Conservation (phyloP, 2,113 vertebrate genomes). For the Gorsachius goisagi region DNA sequence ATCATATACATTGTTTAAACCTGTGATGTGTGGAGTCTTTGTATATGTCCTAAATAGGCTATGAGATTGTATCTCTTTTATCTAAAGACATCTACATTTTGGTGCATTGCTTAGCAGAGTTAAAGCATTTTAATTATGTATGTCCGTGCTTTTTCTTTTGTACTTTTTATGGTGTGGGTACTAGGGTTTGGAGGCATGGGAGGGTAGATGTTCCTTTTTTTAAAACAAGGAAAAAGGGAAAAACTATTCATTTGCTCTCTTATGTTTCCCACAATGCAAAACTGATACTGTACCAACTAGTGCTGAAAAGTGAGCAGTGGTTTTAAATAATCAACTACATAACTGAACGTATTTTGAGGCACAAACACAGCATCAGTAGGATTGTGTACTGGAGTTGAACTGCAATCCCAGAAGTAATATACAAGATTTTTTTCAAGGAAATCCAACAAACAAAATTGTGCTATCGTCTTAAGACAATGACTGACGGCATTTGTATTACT, state of each 20-base stretch:
- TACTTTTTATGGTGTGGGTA: not conserved
- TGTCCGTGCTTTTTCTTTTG: not conserved
- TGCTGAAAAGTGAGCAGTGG: not conserved
- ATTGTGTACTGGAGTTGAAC: not conserved
- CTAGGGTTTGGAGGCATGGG: not conserved
- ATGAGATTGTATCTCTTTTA: not conserved
- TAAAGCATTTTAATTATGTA: not conserved
- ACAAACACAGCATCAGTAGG: not conserved
- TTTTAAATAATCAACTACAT: slow-evolving; percentile 22
- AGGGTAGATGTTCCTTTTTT: not conserved
- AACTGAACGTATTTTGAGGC: not conserved
- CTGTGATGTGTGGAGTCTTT: not conserved
- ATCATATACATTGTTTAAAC: not conserved
- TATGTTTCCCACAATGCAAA: not conserved
- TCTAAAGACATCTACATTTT: not conserved
- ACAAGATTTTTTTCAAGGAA: slow-evolving; percentile 14
- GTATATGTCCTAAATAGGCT: not conserved
- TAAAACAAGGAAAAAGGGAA: not conserved
- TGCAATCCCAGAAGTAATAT: slow-evolving; percentile 16
- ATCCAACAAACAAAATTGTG: slow-evolving; percentile 11
- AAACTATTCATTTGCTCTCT: not conserved
- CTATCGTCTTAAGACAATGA: slow-evolving; percentile 32
- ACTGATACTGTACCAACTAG: not conserved
- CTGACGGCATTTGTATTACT: slow-evolving; percentile 54
- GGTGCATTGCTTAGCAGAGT: not conserved